These are phyloP conservation scores for Echeneis naucrates DNA, from an alignment of 2,797 vertebrate species.

Conservation along the genomic window DNA sequence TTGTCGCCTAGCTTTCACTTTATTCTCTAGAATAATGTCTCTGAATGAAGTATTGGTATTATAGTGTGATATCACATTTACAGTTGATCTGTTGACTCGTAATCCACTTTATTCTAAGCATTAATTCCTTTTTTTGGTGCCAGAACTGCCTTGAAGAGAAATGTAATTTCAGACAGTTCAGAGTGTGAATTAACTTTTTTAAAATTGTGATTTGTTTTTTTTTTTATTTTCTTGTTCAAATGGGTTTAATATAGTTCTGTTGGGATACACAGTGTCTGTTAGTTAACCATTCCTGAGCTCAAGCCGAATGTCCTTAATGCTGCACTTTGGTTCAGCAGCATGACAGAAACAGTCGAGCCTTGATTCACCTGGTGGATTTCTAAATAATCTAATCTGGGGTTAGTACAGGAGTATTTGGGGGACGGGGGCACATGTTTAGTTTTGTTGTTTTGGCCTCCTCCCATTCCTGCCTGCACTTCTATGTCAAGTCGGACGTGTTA, in stretches of 20 bases:
- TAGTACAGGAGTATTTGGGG: slow-evolving; percentile 25
- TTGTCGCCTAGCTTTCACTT: slow-evolving; percentile 45
- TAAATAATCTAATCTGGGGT: slow-evolving; percentile 34
- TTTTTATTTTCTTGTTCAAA: slow-evolving; percentile 21
- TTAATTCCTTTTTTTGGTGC: slow-evolving; percentile 30
- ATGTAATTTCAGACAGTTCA: slow-evolving; percentile 36
- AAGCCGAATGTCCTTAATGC: slow-evolving; percentile 71
- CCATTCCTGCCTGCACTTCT: slow-evolving; percentile 52
- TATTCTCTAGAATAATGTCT: slow-evolving; percentile 43
- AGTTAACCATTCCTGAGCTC: slow-evolving; percentile 72
- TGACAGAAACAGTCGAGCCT: slow-evolving; percentile 59
- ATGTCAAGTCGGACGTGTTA: slow-evolving; percentile 44
- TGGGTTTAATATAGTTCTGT: slow-evolving; percentile 35
- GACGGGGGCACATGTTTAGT: neutral
- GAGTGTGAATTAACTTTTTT: slow-evolving; percentile 33
- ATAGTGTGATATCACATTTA: slow-evolving; percentile 45
- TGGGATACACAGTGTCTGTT: slow-evolving; percentile 41
- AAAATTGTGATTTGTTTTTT: too few species aligned
- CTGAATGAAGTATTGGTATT: slow-evolving; percentile 59
- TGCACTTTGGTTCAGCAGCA: slow-evolving; percentile 54
- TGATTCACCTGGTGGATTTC: slow-evolving; percentile 48
- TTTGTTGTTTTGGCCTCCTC: neutral
- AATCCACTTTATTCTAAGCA: slow-evolving; percentile 53
- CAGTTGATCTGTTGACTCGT: slow-evolving; percentile 40
- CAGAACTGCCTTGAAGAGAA: slow-evolving; percentile 54